phyloP scores from a whole-genome alignment of 2,113 vertebrate species.

The Peromyscus polionotus region DNA sequence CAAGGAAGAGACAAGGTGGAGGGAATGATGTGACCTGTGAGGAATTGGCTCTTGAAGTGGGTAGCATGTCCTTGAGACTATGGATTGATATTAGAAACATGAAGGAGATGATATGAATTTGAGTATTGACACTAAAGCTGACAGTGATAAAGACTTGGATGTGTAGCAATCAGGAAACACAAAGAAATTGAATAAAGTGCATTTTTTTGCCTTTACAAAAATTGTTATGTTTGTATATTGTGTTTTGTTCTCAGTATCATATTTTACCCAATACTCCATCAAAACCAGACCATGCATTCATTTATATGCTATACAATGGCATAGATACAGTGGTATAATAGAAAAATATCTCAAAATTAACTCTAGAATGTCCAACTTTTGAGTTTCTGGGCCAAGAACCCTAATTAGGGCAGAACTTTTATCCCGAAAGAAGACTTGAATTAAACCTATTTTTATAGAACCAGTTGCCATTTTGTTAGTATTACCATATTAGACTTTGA shows the following conservation, averaged over 20 bases:
- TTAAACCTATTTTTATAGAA: background rate
- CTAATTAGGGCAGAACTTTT: background rate
- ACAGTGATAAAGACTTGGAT: background rate
- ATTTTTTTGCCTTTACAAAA: background rate
- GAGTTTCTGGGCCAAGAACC: background rate
- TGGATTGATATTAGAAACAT: background rate
- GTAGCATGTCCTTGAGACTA: background rate
- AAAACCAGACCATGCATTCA: background rate
- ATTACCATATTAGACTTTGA: background rate
- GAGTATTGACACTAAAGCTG: background rate
- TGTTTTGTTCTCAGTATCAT: background rate
- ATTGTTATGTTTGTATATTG: background rate
- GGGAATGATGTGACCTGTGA: background rate
- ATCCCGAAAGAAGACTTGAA: background rate
- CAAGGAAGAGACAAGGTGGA: background rate
- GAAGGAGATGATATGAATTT: background rate
- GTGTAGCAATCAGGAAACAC: background rate
- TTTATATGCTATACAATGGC: background rate
- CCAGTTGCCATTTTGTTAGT: background rate
- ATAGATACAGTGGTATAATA: background rate
- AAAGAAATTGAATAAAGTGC: background rate
- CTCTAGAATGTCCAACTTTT: background rate
- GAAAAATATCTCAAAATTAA: background rate
- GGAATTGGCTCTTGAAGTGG: background rate
- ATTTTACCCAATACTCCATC: background rate